Evolutionary conservation across 2,888 invertebrate species (phyloP).

Genomic region (Sinotaia quadrata): DNA sequence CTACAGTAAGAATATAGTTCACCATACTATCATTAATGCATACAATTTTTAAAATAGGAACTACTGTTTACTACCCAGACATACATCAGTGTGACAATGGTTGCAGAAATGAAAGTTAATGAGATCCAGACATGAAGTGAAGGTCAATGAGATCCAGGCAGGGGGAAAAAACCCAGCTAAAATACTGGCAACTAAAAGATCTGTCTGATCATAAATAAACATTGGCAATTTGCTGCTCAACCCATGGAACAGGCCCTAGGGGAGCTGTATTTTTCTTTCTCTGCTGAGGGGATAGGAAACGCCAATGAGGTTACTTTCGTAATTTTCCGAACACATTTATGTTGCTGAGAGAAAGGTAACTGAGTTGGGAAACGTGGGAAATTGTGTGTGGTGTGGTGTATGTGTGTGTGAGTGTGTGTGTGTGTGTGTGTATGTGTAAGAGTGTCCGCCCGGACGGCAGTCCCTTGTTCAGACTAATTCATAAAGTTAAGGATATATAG

Average conservation of each 20-base stretch:
- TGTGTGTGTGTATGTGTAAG: slow-evolving; percentile 9
- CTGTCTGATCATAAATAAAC: no score
- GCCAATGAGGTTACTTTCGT: no score
- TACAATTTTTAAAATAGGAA: not conserved
- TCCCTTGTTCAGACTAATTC: no score
- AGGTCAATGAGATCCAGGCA: slow-evolving; percentile 10
- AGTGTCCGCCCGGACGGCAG: no score
- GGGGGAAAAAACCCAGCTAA: slow-evolving; percentile 22
- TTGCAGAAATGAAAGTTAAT: not conserved
- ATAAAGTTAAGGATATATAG: no score
- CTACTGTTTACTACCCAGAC: not conserved
- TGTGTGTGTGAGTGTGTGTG: slow-evolving; percentile 4
- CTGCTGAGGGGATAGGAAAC: no score
- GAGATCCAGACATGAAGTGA: slow-evolving; percentile 10
- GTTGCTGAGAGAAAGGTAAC: not conserved
- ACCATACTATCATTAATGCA: not conserved
- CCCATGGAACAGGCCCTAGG: no score
- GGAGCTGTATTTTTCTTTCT: no score
- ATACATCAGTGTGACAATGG: not conserved
- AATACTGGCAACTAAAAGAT: no score
- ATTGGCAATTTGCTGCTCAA: no score
- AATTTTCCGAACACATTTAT: no score
- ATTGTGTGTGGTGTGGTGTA: no score
- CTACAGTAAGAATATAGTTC: not conserved
- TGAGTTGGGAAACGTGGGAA: not conserved